Conservation (phyloP, 2,113 vertebrate genomes). For the Piprites chloris region DNA sequence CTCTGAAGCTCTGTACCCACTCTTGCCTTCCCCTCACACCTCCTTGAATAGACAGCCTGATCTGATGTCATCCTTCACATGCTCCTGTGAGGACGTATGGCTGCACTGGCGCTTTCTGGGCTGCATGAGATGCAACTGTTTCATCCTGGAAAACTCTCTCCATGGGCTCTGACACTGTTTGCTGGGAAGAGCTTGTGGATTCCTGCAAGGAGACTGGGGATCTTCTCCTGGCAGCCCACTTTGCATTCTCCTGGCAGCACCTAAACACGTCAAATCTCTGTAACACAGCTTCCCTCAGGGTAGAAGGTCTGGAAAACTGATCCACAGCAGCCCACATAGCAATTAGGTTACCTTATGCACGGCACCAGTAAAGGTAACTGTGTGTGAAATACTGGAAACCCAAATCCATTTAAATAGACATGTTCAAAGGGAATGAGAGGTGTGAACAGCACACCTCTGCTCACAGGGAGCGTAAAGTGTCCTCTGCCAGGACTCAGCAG, state of each 20-base stretch:
- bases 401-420: neutral
- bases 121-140: neutral
- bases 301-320: neutral
- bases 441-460: neutral
- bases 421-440: neutral
- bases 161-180: neutral
- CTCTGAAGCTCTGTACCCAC: neutral
- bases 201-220: fast-evolving
- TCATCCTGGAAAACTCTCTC: neutral
- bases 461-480: neutral
- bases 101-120: neutral
- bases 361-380: neutral
- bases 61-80: fast-evolving
- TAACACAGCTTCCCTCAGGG: neutral
- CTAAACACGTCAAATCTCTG: neutral
- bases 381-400: neutral
- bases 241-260: neutral
- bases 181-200: neutral
- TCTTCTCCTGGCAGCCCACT: neutral
- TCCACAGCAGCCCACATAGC: neutral
- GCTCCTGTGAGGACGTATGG: fast-evolving
- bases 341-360: neutral
- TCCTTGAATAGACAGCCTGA: neutral
- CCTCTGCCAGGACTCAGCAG: neutral
- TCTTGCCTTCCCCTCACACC: neutral